Evolutionary conservation across 1,140 invertebrate genomes (phyloP).

Genomic region (Apis mellifera): Amel_HAv3.1 CM009937.2:10815001-10815500

Average conservation of each 20-base stretch:
- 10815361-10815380: too few species aligned
- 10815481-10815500: too few species aligned
- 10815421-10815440: too few species aligned
- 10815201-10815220: not conserved
- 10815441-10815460: too few species aligned
- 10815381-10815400: too few species aligned
- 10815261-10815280: slow-evolving; percentile 57
- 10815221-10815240: not conserved
- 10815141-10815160: slow-evolving; percentile 1
- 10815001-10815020: too few species aligned
- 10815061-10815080: too few species aligned
- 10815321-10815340: not conserved
- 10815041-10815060: too few species aligned
- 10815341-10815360: slow-evolving; percentile 15
- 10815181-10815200: slow-evolving; percentile 8
- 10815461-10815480: too few species aligned
- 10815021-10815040: too few species aligned
- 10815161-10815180: slow-evolving; percentile 3
- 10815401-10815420: too few species aligned
- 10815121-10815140: not conserved
- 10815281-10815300: slow-evolving; percentile 62
- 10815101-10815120: not conserved
- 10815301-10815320: slow-evolving; percentile 48
- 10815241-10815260: not conserved
- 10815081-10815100: not conserved